phyloP scores from a whole-genome alignment of 2,888 invertebrate species.

The Agriopis leucophaearia region DNA sequence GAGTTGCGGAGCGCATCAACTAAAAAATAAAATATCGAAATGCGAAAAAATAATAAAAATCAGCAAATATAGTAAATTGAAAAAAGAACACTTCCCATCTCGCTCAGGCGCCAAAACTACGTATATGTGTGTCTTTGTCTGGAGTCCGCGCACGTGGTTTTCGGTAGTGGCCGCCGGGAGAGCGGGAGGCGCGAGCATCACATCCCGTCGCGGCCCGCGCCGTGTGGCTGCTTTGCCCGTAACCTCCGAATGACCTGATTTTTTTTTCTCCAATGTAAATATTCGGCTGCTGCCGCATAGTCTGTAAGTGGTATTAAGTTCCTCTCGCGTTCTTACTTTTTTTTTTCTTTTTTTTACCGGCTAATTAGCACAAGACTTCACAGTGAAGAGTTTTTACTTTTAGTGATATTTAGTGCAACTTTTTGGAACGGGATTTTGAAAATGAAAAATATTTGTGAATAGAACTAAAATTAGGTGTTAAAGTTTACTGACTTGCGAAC shows the following conservation, averaged over 20 bases:
- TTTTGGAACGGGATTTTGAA: constrained; percentile 50
- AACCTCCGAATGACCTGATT: constrained; percentile 86
- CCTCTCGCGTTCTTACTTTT: constrained; percentile 72
- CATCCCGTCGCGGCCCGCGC: constrained; percentile 84
- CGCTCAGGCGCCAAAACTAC: constrained; percentile 50
- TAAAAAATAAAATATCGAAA: constrained; percentile 87
- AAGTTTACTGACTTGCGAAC: constrained; percentile 58
- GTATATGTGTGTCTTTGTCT: constrained; percentile 65
- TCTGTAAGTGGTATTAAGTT: constrained; percentile 85
- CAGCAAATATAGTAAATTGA: constrained; percentile 85
- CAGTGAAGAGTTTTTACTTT: constrained; percentile 64
- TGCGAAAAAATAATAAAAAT: constrained; percentile 86
- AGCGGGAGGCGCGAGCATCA: constrained; percentile 61
- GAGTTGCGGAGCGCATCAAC: constrained; percentile 84
- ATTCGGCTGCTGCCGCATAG: constrained; percentile 85
- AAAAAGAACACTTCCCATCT: constrained; percentile 75
- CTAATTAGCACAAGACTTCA: constrained; percentile 65
- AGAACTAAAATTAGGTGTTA: constrained; percentile 50
- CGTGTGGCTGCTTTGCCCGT: constrained; percentile 85
- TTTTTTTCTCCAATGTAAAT: constrained; percentile 86
- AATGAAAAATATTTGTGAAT: constrained; percentile 47
- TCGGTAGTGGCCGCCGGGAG: constrained; percentile 56
- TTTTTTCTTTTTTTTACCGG: constrained; percentile 54
- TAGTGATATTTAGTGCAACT: constrained; percentile 67
- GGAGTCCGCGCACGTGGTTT: constrained; percentile 81